Conservation (phyloP, 2,797 vertebrate species). For the Chaetodon trifasciatus region DNA sequence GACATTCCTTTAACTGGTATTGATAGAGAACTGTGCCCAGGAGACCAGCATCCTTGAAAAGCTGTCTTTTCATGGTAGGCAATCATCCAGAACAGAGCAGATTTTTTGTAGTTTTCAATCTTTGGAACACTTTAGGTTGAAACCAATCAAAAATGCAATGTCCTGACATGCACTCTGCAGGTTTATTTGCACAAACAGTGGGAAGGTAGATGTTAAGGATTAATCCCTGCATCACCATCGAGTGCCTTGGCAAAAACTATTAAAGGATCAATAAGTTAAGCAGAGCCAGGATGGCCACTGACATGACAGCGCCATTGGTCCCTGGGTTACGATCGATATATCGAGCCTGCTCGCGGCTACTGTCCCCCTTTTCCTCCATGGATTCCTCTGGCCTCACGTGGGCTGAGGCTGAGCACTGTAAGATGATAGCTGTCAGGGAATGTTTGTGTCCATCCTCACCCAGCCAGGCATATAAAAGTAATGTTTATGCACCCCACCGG, state of each 20-base stretch:
- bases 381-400: conserved; percentile 24
- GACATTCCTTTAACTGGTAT: conserved; percentile 54
- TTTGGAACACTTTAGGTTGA: not conserved
- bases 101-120: not conserved
- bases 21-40: conserved; percentile 44
- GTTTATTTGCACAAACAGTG: conserved; percentile 23
- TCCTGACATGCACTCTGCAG: conserved; percentile 6
- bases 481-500: conserved; percentile 63
- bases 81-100: conserved; percentile 32
- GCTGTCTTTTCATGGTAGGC: conserved; percentile 12
- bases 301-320: conserved; percentile 60
- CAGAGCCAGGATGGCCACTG: conserved; percentile 54
- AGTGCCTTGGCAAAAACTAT: conserved; percentile 75
- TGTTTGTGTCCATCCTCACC: conserved; percentile 59
- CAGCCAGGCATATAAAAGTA: conserved; percentile 61
- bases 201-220: conserved; percentile 52
- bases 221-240: conserved; percentile 63
- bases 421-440: conserved; percentile 62
- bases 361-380: conserved; percentile 12
- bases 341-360: conserved; percentile 55
- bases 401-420: conserved; percentile 41
- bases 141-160: not conserved
- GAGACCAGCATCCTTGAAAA: conserved; percentile 52
- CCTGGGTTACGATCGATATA: conserved; percentile 67
- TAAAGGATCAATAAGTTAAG: conserved; percentile 78